These are phyloP conservation scores for Lithobates pipiens DNA, from an alignment of 2,797 vertebrate genomes.

Conservation along the genomic window DNA sequence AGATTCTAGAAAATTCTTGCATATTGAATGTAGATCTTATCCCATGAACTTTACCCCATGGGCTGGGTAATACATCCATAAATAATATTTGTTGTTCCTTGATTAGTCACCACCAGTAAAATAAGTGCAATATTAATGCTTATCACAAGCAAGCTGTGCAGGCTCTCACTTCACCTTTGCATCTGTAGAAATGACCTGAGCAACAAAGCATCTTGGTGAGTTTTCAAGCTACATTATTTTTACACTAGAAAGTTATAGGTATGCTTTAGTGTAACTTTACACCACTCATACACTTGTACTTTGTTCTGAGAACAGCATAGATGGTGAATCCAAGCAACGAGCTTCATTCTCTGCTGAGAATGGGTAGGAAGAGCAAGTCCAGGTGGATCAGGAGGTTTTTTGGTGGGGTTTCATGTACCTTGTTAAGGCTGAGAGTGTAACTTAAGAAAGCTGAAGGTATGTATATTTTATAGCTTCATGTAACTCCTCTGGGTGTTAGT, in stretches of 20 bases:
- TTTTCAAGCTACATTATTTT: neutral
- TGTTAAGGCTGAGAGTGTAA: neutral
- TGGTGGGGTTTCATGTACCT: neutral
- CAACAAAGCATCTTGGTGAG: neutral
- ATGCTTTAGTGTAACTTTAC: neutral
- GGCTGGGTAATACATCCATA: neutral
- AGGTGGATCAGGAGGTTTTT: neutral
- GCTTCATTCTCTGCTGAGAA: too few species aligned
- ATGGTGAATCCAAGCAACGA: neutral
- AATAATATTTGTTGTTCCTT: neutral
- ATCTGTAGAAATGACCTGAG: neutral
- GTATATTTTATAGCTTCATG: neutral
- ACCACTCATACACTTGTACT: neutral
- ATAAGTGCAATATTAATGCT: neutral
- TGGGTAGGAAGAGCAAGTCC: neutral
- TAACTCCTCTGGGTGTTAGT: neutral
- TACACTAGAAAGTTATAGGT: neutral
- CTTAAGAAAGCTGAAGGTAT: neutral
- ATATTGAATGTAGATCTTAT: neutral
- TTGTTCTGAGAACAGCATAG: neutral
- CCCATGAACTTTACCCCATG: neutral
- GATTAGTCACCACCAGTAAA: conserved; percentile 27
- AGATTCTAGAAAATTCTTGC: neutral
- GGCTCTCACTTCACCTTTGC: neutral
- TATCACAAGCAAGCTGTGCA: neutral